phyloP scores from a whole-genome alignment of 1,140 invertebrate genomes.

The Drosophila sproati region DNA sequence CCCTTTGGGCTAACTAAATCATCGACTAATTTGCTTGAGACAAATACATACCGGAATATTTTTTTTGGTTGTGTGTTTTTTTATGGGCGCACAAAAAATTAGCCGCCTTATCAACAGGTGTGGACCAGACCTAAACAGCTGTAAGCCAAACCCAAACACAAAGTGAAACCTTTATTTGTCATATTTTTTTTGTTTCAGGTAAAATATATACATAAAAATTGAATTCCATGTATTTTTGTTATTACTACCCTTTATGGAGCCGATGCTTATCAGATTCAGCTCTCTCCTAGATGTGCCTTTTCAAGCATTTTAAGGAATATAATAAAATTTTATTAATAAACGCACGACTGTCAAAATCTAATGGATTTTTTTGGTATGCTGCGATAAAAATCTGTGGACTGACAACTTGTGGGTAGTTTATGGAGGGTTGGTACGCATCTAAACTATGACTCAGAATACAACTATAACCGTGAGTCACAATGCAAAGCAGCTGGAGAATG shows the following conservation, averaged over 20 bases:
- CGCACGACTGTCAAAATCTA: conserved; percentile 70
- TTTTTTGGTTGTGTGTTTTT: conserved; percentile 13
- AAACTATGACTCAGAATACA: conserved; percentile 13
- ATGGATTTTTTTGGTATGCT: conserved; percentile 55
- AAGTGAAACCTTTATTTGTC: conserved; percentile 34
- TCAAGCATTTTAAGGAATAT: conserved; percentile 46
- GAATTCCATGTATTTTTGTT: conserved; percentile 49
- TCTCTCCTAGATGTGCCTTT: conserved; percentile 42
- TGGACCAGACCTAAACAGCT: conserved; percentile 59
- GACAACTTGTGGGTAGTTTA: conserved; percentile 64
- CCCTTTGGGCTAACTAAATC: conserved; percentile 46
- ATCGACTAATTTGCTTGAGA: conserved; percentile 57
- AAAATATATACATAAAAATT: conserved; percentile 41
- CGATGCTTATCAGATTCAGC: conserved; percentile 59
- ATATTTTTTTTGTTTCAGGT: conserved; percentile 33
- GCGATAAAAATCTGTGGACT: conserved; percentile 66
- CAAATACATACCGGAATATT: conserved; percentile 16
- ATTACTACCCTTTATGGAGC: conserved; percentile 58
- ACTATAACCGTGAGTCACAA: conserved; percentile 8
- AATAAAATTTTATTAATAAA: conserved; percentile 79
- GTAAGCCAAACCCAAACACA: conserved; percentile 21
- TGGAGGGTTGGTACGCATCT: conserved; percentile 25
- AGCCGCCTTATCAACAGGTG: conserved; percentile 75
- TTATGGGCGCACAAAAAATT: conserved; percentile 65
- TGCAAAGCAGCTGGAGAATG: conserved; percentile 22